Conservation (phyloP, 2,888 invertebrate species). For the Apotomis betuletana region DNA sequence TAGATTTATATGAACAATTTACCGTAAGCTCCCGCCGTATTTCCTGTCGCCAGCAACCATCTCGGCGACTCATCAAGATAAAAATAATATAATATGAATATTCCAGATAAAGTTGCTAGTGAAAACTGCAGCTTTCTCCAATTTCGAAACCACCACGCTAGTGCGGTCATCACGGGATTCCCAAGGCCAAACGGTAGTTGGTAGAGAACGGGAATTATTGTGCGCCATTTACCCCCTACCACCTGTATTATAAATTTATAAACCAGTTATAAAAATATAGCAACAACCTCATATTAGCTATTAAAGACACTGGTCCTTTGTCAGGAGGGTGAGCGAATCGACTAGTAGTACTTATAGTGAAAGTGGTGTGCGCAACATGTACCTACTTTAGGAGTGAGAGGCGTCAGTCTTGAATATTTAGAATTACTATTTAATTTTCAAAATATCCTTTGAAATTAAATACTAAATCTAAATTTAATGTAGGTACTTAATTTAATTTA, state of each 20-base stretch:
- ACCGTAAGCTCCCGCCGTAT: constrained; percentile 76
- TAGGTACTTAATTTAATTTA: too few relatives aligned
- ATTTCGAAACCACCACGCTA: constrained; percentile 84
- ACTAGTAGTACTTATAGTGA: too few relatives aligned
- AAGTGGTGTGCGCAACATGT: too few relatives aligned
- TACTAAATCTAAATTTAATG: too few relatives aligned
- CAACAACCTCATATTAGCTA: too few relatives aligned
- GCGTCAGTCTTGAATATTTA: too few relatives aligned
- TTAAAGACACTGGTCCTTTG: too few relatives aligned
- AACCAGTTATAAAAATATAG: too few relatives aligned
- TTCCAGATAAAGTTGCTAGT: constrained; percentile 78
- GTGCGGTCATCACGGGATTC: constrained; percentile 80
- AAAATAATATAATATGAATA: constrained; percentile 77
- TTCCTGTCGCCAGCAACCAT: constrained; percentile 84
- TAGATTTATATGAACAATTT: constrained; percentile 46
- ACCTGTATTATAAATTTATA: constrained; percentile 54
- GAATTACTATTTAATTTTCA: too few relatives aligned
- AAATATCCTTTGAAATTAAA: too few relatives aligned
- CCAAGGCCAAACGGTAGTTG: constrained; percentile 86
- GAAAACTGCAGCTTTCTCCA: constrained; percentile 85
- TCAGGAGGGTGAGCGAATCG: too few relatives aligned
- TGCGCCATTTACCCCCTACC: constrained; percentile 85
- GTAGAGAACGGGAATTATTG: constrained; percentile 84
- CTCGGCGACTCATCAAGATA: constrained; percentile 85
- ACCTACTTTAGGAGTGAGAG: too few relatives aligned